phyloP scores from a whole-genome alignment of 2,888 invertebrate genomes.

The Hybos culiciformis region DNA sequence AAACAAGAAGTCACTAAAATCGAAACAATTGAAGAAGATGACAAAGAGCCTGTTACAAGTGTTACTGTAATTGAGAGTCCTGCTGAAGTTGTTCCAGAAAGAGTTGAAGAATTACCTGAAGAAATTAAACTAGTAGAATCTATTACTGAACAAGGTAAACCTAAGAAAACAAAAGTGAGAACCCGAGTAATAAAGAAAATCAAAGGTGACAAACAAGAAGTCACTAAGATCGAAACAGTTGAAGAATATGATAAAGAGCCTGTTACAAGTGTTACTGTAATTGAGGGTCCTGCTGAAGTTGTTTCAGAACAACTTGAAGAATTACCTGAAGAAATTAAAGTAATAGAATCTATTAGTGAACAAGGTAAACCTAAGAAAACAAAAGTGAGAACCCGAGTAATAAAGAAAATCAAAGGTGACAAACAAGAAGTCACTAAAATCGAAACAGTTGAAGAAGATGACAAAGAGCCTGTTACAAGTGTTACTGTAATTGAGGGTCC shows the following conservation, averaged over 20 bases:
- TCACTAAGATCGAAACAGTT: constrained; percentile 22
- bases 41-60: constrained; percentile 23
- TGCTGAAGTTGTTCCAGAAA: constrained; percentile 8
- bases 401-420: constrained; percentile 27
- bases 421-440: constrained; percentile 33
- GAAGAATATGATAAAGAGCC: constrained; percentile 31
- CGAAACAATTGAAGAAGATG: constrained; percentile 22
- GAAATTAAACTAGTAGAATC: constrained; percentile 30
- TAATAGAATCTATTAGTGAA: constrained; percentile 20
- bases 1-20: constrained; percentile 25
- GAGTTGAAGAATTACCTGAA: constrained; percentile 15
- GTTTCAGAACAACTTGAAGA: constrained; percentile 15
- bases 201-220: constrained; percentile 25
- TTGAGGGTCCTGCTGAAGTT: constrained; percentile 15
- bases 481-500: constrained; percentile 20
- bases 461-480: constrained; percentile 27
- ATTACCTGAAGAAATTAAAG: constrained; percentile 21
- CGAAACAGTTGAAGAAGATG: constrained; percentile 30
- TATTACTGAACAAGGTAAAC: constrained; percentile 15
- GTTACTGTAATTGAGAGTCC: constrained; percentile 15
- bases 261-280: constrained; percentile 21
- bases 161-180: constrained; percentile 23
- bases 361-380: constrained; percentile 19
- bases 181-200: constrained; percentile 29
- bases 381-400: constrained; percentile 24